Evolutionary conservation across 2,113 vertebrate genomes (phyloP).

Genomic region (Ursus arctos): DNA sequence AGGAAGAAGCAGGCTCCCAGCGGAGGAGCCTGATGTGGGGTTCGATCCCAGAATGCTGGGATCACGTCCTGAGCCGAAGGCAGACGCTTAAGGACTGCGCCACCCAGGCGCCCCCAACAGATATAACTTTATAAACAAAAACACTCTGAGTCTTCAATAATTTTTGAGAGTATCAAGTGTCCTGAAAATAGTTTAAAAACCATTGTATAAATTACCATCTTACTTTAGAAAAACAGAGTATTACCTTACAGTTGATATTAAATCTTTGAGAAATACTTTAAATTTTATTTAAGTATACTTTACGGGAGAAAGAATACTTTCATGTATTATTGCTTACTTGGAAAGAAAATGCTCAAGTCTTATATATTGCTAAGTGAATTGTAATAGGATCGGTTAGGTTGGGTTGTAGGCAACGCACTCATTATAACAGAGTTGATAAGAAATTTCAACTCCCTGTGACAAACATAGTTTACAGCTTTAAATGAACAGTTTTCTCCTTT

Average conservation of each 20-base stretch:
- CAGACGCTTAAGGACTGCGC: no score
- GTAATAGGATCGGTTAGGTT: neutral
- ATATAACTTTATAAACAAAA: neutral
- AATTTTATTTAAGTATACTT: neutral
- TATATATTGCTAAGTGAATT: neutral
- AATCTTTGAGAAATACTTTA: conserved; percentile 14
- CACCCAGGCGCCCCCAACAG: neutral
- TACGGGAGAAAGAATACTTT: neutral
- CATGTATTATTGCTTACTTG: neutral
- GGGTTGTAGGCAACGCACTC: neutral
- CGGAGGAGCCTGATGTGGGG: no score
- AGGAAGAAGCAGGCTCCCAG: no score
- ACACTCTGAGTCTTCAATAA: neutral
- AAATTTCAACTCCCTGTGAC: conserved; percentile 1
- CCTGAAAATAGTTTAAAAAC: conserved; percentile 2
- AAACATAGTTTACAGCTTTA: conserved; percentile 26
- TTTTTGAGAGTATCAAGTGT: neutral
- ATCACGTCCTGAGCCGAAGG: no score
- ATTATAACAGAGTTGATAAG: conserved; percentile 10
- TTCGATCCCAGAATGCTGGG: no score
- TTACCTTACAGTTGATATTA: neutral
- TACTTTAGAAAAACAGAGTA: neutral
- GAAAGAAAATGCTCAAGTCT: neutral
- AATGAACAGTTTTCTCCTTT: conserved; percentile 30
- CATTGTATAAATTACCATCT: neutral